A percentile compares a stretch with the other conserved stretches of the same genome.
phyloP scores from a whole-genome alignment of 1,140 invertebrate genomes.

The Musca vetustissima region DNA sequence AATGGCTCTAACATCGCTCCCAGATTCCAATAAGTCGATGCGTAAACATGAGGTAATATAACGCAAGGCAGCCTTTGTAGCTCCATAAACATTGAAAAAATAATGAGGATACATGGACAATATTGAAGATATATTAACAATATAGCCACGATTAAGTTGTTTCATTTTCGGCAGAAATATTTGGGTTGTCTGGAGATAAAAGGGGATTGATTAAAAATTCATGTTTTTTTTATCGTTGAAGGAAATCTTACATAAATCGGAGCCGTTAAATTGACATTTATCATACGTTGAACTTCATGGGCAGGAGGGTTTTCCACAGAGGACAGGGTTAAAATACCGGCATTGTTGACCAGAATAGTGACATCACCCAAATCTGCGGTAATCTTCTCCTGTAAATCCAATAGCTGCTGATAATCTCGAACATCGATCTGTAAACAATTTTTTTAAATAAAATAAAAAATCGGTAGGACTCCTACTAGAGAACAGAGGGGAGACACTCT shows the following conservation, averaged over 20 bases:
- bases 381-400: slow-evolving; percentile 20
- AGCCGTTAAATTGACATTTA: slow-evolving; percentile 25
- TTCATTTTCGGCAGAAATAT: slow-evolving; percentile 79
- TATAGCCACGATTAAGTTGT: slow-evolving; percentile 75
- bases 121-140: slow-evolving; percentile 85
- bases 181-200: slow-evolving; percentile 60
- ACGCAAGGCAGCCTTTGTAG: no score
- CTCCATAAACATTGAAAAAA: no score
- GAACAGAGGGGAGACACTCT: no score
- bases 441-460: no score
- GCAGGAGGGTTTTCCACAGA: not conserved
- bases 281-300: slow-evolving; percentile 10
- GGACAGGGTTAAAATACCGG: slow-evolving; percentile 17
- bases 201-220: not conserved
- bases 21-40: no score
- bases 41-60: no score
- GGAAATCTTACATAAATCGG: not conserved
- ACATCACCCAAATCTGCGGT: slow-evolving; percentile 24
- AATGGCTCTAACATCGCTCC: no score
- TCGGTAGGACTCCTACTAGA: no score
- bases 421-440: no score
- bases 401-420: no score
- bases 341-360: slow-evolving; percentile 32
- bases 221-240: not conserved
- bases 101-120: no score